These are phyloP conservation scores for Cottus gobio DNA, from an alignment of 2,113 vertebrate genomes.

Conservation along the genomic window DNA sequence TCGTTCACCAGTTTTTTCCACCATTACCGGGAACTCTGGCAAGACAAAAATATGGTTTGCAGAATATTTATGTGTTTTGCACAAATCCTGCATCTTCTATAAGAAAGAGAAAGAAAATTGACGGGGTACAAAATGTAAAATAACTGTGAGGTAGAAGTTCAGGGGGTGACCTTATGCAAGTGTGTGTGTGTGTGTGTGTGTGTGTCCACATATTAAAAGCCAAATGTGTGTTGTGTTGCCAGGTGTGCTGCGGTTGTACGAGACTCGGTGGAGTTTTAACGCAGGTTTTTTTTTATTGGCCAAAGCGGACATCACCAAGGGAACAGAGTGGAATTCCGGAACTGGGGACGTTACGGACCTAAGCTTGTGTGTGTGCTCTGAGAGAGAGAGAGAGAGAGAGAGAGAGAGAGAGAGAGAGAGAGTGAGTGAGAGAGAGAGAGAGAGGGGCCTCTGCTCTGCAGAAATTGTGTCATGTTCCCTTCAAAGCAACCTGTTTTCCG, in stretches of 20 bases:
- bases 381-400: neutral
- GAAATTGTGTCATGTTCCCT: conserved; percentile 8
- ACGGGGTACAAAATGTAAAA: conserved; percentile 36
- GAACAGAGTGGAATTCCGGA: conserved; percentile 75
- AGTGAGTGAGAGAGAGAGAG: neutral
- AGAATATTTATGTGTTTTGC: neutral
- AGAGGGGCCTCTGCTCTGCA: neutral
- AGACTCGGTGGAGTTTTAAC: conserved; percentile 76
- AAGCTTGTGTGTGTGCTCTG: conserved; percentile 18
- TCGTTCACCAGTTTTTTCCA: neutral
- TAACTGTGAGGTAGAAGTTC: conserved; percentile 22
- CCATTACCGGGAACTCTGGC: neutral
- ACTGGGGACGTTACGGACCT: conserved; percentile 31
- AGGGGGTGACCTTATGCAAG: conserved; percentile 41
- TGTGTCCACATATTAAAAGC: conserved; percentile 56
- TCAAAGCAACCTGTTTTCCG: conserved; percentile 23
- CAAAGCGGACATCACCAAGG: conserved; percentile 71
- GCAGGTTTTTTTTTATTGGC: conserved; percentile 65
- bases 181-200: conserved; percentile 34
- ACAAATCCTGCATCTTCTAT: neutral
- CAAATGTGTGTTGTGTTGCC: conserved; percentile 74
- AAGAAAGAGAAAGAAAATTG: neutral
- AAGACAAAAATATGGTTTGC: neutral
- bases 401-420: neutral
- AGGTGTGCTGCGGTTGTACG: conserved; percentile 72